phyloP scores from a whole-genome alignment of 1,140 invertebrate species.

The Eubasilissa regina region DNA sequence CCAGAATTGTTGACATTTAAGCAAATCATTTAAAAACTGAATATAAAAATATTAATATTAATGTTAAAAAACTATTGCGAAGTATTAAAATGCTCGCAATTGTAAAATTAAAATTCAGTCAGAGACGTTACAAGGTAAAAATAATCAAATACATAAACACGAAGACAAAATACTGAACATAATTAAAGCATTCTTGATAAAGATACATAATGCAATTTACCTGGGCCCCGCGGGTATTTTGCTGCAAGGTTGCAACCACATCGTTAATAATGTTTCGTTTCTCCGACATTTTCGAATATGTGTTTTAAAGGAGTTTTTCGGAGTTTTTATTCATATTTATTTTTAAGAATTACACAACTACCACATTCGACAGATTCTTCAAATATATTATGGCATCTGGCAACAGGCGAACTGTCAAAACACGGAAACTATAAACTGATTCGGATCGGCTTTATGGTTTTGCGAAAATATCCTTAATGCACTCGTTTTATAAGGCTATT shows the following conservation, averaged over 20 bases:
- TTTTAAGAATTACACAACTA: slow-evolving; percentile 56
- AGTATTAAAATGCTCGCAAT: too few species aligned
- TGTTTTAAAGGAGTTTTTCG: slow-evolving; percentile 8
- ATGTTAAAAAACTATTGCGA: too few species aligned
- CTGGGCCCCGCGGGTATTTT: slow-evolving; percentile 42
- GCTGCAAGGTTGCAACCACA: slow-evolving; percentile 25
- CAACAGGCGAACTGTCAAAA: slow-evolving; percentile 31
- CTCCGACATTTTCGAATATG: slow-evolving; percentile 29
- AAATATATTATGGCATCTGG: slow-evolving; percentile 5
- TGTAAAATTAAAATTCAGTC: too few species aligned
- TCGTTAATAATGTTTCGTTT: slow-evolving; percentile 42
- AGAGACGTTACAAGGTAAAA: too few species aligned
- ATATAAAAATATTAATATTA: too few species aligned
- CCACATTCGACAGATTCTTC: slow-evolving; percentile 6
- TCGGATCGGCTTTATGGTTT: background rate
- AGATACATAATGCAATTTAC: slow-evolving; percentile 6
- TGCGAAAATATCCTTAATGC: background rate
- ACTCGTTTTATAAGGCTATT: background rate
- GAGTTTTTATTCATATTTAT: slow-evolving; percentile 49
- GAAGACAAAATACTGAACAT: background rate
- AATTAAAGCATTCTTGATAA: background rate
- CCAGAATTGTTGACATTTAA: too few species aligned
- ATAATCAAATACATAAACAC: slow-evolving; percentile 10
- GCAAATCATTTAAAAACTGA: too few species aligned
- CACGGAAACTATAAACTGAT: background rate